Evolutionary conservation across 2,888 invertebrate genomes (phyloP), one percentile per base, ranked within the genome.

Genomic region (Cremastinae sp.): DNA sequence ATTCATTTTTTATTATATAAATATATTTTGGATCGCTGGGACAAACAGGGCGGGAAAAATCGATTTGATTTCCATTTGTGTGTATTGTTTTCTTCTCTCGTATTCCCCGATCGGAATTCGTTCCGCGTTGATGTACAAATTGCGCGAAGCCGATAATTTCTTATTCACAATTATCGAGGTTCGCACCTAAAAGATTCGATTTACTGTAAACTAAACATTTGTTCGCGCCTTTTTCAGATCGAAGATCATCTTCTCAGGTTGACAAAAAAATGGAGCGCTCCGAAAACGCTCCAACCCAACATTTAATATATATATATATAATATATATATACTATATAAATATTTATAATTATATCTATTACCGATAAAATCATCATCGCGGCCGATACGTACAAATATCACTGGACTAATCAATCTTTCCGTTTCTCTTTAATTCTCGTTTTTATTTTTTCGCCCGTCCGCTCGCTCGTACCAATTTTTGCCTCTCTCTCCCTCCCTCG

Each of bases 311-410:
- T 78, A 74, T 59, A 59, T 28, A 54, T 68, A 56, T 45, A 36
- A 65, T 51, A 41, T 18, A 65, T 51, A 72, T 74, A 73, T 66
- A 74, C 41, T 68, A 62, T 71, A 65, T 78, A 71, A 54, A 62
- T 75, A 72, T 75, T 66, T 75, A 78, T 75, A 69, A 73, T 69
- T 74, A 64, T 70, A 69, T 78, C 51, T 74, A 59, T 71, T 71
- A 78, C 69, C 58, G 73, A 73, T 76, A 71, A 74, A n/a, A 74
- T 76, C 72, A 74, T 72, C 72, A 65, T 73, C 76, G 76, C 75
- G 76, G 74, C 70, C 72, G 72, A 76, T 80, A 80, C 79, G 76
- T 80, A 80, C 79, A 77, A 80, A 80, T 80, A 80, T 80, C 79
- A 80, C 78, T 79, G 78, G 77, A 73, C 79, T 76, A 79, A 75